Base-by-base conservation (phyloP, 2,797 vertebrate genomes). In the Clamator glandarius region DNA sequence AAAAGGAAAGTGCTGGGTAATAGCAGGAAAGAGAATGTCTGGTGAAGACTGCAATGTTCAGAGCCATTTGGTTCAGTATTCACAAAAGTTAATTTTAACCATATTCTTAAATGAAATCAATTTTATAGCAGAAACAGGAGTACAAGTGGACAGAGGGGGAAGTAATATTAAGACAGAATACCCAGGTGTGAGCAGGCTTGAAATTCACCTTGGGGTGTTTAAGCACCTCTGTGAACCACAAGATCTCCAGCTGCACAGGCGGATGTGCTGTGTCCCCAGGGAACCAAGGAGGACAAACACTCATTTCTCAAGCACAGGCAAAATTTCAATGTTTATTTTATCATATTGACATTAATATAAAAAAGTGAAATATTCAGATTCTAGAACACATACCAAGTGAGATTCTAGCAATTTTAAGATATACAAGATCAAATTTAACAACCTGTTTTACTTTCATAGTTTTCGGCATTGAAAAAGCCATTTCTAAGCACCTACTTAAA, bases 211-310 rank as follows among this genome's bases (percentile, higher is more conserved):
- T 3, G 2, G 23, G 59, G 36, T n/a, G n/a, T 42, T 73, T 31
- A 58, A 63, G 18, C 67, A 58, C 5, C 15, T 42, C 31, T 51
- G 41, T 31, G 31, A 57, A 28, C 46, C 24, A 7, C 19, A 28
- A 50, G 23, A 8, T 8, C 42, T 79, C 21, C 55, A 51, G 39
- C 4, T 17, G 51, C 18, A 19, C 5, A 5, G 31, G 42, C 31
- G 50, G 54, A 36, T 0, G 1, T 52, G 44, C 1, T 1, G 15
- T 5, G 5, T n/a, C 23, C 18, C n/a, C 2, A 0, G 48, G 55
- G 19, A 29, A 39, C 2, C 33, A 33, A 86, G n/a, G 31, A 61
- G 33, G 33, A 42, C 31, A 67, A 39, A 55, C 23, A 26, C 33
- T 44, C 19, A 46, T 19, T 73, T 78, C 36, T 52, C 20, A 73